Conservation (phyloP, 2,888 invertebrate genomes). For the Athrips mouffetella region DNA sequence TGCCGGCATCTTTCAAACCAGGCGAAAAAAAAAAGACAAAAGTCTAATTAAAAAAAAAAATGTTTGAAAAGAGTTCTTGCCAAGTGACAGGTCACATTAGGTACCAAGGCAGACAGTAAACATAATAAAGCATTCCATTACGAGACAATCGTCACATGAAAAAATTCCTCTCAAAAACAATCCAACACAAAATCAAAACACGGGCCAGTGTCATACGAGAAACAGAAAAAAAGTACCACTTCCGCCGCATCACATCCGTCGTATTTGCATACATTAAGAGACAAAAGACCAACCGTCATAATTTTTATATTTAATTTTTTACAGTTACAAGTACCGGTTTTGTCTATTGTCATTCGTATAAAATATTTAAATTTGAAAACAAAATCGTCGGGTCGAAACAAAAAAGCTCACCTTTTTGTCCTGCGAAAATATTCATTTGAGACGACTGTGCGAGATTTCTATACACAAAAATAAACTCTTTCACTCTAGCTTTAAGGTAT, state of each 20-base stretch:
- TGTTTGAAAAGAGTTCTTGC: no score
- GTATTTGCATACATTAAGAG: slow-evolving; percentile 69
- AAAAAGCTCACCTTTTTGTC: slow-evolving; percentile 61
- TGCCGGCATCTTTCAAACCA: no score
- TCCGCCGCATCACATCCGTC: slow-evolving; percentile 47
- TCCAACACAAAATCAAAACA: slow-evolving; percentile 27
- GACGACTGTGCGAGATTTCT: slow-evolving; percentile 28
- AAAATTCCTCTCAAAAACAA: slow-evolving; percentile 4
- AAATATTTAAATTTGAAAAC: slow-evolving; percentile 75
- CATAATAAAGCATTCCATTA: background rate
- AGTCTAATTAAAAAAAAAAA: no score
- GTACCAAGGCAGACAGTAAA: background rate
- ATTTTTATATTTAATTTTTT: slow-evolving; percentile 76
- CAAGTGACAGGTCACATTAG: no score
- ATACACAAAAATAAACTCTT: background rate
- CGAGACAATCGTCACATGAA: background rate
- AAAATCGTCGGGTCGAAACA: slow-evolving; percentile 71
- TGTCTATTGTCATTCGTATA: slow-evolving; percentile 72
- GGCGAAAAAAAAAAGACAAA: no score
- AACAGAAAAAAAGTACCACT: slow-evolving; percentile 34
- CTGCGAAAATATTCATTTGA: slow-evolving; percentile 35
- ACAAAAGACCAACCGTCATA: slow-evolving; percentile 71
- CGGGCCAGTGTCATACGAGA: slow-evolving; percentile 30
- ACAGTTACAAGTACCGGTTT: slow-evolving; percentile 76
- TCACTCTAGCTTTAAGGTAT: background rate